phyloP scores from a whole-genome alignment of 2,797 vertebrate genomes.

The Tenualosa thibaudeaui region DNA sequence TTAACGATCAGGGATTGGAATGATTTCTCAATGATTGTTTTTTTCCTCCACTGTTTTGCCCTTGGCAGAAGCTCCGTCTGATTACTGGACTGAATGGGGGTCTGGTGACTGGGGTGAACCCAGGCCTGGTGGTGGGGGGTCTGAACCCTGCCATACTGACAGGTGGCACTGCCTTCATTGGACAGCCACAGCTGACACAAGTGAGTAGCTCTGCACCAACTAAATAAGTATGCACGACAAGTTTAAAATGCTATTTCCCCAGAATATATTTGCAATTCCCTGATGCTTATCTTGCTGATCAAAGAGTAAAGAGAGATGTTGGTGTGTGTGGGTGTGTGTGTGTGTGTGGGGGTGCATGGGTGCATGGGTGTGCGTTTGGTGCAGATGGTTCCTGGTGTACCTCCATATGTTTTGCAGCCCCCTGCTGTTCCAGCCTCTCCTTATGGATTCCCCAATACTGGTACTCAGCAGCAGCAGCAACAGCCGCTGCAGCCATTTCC shows the following conservation, averaged over 20 bases:
- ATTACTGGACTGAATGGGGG: conserved; percentile 57
- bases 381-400: conserved; percentile 59
- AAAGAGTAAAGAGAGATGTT: not conserved
- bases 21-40: not conserved
- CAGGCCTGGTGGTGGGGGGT: conserved; percentile 50
- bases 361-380: not conserved
- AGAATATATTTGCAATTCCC: not conserved
- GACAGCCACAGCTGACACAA: conserved; percentile 66
- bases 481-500: conserved; percentile 34
- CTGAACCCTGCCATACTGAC: conserved; percentile 56
- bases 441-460: conserved; percentile 50
- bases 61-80: conserved; percentile 54
- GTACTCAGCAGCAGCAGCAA: not conserved
- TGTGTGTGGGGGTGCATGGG: not conserved
- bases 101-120: conserved; percentile 40
- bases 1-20: not conserved
- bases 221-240: not conserved
- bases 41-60: not conserved
- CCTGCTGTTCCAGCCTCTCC: conserved; percentile 32
- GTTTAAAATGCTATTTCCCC: not conserved
- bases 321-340: not conserved
- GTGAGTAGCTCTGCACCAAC: conserved; percentile 45
- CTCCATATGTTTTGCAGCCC: conserved; percentile 50
- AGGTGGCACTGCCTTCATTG: conserved; percentile 53
- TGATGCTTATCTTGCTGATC: not conserved